phyloP scores from a whole-genome alignment of 2,113 vertebrate species.

The Dasyprocta punctata region DNA sequence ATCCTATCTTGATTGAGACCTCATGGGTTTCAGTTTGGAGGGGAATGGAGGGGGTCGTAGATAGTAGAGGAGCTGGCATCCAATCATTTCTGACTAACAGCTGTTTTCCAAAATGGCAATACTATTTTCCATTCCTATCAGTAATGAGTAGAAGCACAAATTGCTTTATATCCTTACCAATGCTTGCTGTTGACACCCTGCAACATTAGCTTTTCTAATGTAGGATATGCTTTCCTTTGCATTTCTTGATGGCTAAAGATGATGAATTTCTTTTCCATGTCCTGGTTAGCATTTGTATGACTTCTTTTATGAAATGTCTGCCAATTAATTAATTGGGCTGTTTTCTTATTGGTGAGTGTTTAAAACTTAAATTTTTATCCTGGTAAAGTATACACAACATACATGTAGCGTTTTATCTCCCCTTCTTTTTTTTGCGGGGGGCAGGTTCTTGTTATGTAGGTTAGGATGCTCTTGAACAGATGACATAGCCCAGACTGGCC shows the following conservation, averaged over 20 bases:
- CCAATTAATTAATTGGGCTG: background rate
- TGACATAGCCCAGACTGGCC: background rate
- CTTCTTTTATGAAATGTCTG: background rate
- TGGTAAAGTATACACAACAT: background rate
- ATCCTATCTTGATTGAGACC: background rate
- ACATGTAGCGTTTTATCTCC: background rate
- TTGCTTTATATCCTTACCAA: background rate
- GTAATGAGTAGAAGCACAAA: background rate
- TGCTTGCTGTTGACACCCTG: background rate
- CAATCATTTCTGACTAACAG: constrained; percentile 22
- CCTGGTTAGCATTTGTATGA: background rate
- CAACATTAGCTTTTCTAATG: background rate
- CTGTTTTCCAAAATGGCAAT: constrained; percentile 8
- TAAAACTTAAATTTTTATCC: background rate
- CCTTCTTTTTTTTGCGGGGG: background rate
- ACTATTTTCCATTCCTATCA: background rate
- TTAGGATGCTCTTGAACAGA: background rate
- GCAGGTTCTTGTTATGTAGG: background rate
- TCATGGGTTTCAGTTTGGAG: background rate
- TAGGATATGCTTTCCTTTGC: background rate
- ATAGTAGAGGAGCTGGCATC: background rate
- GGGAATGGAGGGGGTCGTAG: background rate
- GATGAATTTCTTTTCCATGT: background rate
- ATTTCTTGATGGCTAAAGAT: background rate
- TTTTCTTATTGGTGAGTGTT: constrained; percentile 28